Base-by-base conservation (phyloP, 2,888 invertebrate genomes). In the Machimus atricapillus region DNA sequence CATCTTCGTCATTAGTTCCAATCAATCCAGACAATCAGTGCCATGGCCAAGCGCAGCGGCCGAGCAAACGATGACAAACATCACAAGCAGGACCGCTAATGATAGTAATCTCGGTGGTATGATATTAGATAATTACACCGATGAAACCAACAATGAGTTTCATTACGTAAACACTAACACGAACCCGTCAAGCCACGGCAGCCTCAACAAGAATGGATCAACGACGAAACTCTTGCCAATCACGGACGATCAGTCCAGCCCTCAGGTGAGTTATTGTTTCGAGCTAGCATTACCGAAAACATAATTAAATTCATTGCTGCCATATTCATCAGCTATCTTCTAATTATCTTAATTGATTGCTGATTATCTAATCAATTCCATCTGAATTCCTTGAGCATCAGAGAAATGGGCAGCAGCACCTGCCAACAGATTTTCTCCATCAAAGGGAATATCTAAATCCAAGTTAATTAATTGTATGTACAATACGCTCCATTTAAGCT, bases 191-290 rank as follows among this genome's bases (percentile, higher is more conserved):
- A 90, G 89, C 19, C 90, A 89, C 87, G 90, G 91, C 27, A 91
- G 91, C 87, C 90, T 91, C 89, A 91, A 91, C 66, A 91, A 92
- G 76, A 92, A 91, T 88, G 92, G 91, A 87, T 92, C 92, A 87
- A 92, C 92, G 58, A 90, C 91, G 16, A 92, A 92, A 88, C 83
- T 92, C 46, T 87, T 92, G 89, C 90, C 91, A 23, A 76, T 81
- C 27, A 88, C 89, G 2, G 93, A 93, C 88, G 92, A 93, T 89
- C 92, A 92, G 86, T 90, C 91, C 86, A 92, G 92, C 88, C 90
- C 92, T 88, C 89, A 92, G 92, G 92, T 93, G 88, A 91, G 91
- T 89, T 46, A 12, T 43, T 79, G 52, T 43, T 79, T 43, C 9
- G 4, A 66, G 23, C 12, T 23, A 27, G 66, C 66, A 27, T 23